phyloP scores from a whole-genome alignment of 2,888 invertebrate genomes.

The Agonopterix subpropinquella region DNA sequence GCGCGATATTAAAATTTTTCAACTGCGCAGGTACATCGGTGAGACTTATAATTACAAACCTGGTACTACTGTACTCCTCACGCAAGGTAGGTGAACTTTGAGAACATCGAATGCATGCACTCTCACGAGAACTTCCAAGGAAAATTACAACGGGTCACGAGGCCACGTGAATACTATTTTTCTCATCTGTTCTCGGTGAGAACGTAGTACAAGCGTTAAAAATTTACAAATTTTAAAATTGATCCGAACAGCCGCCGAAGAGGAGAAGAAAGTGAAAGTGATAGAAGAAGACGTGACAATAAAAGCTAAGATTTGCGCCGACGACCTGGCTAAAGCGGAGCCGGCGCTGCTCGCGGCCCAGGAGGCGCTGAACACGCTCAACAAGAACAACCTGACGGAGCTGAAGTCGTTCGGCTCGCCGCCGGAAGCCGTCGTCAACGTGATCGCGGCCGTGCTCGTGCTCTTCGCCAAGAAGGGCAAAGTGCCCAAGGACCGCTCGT shows the following conservation, averaged over 20 bases:
- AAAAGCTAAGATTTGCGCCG: constrained; percentile 90
- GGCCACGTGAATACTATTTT: no score
- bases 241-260: constrained; percentile 78
- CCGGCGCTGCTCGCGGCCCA: constrained; percentile 93
- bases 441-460: constrained; percentile 91
- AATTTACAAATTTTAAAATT: background rate
- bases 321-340: constrained; percentile 93
- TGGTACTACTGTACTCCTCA: no score
- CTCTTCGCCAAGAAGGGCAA: constrained; percentile 89
- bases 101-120: background rate
- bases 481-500: constrained; percentile 92
- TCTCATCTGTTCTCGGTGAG: no score
- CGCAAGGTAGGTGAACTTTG: no score
- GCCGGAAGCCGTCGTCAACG: constrained; percentile 90
- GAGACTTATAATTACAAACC: no score
- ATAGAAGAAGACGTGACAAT: constrained; percentile 92
- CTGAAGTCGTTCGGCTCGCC: constrained; percentile 95
- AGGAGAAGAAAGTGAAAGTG: constrained; percentile 92
- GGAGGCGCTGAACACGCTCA: constrained; percentile 92
- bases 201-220: no score
- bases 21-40: no score
- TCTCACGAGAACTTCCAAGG: background rate
- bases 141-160: background rate
- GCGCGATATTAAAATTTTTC: no score
- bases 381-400: constrained; percentile 95